Evolutionary conservation across 23 tunicate genomes (phyloP).

Genomic region (Phallusia fumigata): DNA sequence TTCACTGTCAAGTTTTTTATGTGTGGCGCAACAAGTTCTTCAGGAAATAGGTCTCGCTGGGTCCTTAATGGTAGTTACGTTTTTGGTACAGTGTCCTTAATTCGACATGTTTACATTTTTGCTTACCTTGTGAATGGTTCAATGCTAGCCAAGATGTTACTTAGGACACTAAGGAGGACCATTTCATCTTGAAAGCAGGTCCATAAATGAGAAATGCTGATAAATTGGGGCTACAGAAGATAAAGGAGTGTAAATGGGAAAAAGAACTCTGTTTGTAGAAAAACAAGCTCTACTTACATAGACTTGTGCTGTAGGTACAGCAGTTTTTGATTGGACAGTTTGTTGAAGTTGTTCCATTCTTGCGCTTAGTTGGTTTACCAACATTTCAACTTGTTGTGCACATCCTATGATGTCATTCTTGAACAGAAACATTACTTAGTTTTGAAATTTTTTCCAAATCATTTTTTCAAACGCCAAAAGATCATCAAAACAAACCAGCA

Average conservation of each 20-base stretch:
- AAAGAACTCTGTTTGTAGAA: neutral
- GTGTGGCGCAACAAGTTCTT: slow-evolving; percentile 65
- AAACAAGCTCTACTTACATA: slow-evolving; percentile 44
- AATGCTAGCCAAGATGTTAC: slow-evolving; percentile 86
- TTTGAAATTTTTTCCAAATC: neutral
- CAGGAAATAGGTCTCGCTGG: slow-evolving; percentile 87
- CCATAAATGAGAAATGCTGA: slow-evolving; percentile 94
- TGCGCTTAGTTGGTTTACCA: slow-evolving; percentile 74
- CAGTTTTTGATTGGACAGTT: slow-evolving; percentile 95
- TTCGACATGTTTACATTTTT: neutral
- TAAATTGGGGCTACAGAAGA: slow-evolving; percentile 73
- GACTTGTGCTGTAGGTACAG: slow-evolving; percentile 99
- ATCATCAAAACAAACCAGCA: slow-evolving; percentile 43
- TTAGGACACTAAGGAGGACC: slow-evolving; percentile 93
- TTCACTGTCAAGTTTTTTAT: slow-evolving; percentile 59
- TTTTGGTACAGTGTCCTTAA: neutral
- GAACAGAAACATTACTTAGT: neutral
- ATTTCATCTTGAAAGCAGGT: slow-evolving; percentile 99
- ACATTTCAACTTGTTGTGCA: slow-evolving; percentile 95
- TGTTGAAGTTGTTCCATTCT: slow-evolving; percentile 89
- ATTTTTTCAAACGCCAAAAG: neutral
- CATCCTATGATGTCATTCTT: slow-evolving; percentile 93
- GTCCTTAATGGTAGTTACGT: slow-evolving; percentile 38
- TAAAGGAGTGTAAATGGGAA: neutral
- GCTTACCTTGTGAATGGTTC: slow-evolving; percentile 84